phyloP scores from a whole-genome alignment of 1,140 invertebrate species.

The Sipha flava region DNA sequence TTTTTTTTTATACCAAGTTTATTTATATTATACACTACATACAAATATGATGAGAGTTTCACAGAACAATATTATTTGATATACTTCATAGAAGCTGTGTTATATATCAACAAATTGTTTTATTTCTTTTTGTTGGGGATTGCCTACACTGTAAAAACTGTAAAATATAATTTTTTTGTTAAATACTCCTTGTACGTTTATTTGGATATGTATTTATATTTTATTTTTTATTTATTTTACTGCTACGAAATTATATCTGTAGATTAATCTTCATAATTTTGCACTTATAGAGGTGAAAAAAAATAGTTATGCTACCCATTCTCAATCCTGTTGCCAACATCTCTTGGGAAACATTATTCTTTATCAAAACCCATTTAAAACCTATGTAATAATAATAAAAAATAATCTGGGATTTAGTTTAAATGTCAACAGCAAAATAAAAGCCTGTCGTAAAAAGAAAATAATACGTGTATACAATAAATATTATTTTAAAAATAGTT shows the following conservation, averaged over 20 bases:
- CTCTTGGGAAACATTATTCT: neutral
- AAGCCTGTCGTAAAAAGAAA: neutral
- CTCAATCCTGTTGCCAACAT: neutral
- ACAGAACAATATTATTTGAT: too few species aligned
- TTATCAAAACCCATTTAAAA: constrained; percentile 1
- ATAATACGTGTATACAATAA: neutral
- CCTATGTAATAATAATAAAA: neutral
- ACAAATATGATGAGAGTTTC: too few species aligned
- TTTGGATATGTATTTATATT: too few species aligned
- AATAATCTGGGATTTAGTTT: neutral
- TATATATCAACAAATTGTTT: too few species aligned
- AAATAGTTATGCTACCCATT: neutral
- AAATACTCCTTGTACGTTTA: too few species aligned
- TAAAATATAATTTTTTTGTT: too few species aligned
- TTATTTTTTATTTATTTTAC: neutral
- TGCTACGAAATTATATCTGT: neutral
- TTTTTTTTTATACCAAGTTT: too few species aligned
- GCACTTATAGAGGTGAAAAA: neutral
- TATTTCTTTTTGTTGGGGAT: too few species aligned
- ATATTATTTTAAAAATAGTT: neutral
- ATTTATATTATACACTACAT: too few species aligned
- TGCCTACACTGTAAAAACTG: too few species aligned
- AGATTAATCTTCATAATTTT: neutral
- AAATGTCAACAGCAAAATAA: neutral
- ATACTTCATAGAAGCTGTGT: too few species aligned